Conservation (phyloP, 1,140 invertebrate species). For the Parapsyche elsis region DNA sequence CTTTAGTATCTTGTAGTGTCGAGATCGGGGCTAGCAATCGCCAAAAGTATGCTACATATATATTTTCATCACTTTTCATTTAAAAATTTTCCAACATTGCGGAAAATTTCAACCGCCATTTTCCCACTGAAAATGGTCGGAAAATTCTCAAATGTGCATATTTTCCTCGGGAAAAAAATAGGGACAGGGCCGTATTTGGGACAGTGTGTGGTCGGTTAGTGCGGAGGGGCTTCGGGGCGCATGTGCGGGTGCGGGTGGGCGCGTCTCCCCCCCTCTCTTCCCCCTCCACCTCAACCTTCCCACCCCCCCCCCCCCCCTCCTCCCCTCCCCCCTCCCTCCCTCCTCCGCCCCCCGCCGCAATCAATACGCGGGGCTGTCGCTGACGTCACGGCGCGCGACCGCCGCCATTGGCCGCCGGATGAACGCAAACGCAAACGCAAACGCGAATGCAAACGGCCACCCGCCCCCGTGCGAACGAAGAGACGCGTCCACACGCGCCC, state of each 20-base stretch:
- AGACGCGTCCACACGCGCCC: not conserved
- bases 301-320: not conserved
- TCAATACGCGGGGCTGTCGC: conserved; percentile 31
- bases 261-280: not conserved
- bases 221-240: not conserved
- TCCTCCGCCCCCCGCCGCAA: conserved; percentile 15
- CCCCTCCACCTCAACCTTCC: not conserved
- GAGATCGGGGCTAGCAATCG: no score
- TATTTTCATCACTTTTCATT: no score
- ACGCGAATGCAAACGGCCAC: not conserved
- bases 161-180: no score
- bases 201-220: not conserved
- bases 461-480: not conserved
- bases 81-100: no score
- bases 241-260: not conserved
- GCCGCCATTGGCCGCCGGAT: conserved; percentile 36
- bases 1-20: no score
- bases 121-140: no score
- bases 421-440: not conserved
- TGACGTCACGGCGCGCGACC: conserved; percentile 38
- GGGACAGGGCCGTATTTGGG: no score
- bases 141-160: no score
- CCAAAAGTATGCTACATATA: no score
- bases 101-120: no score
- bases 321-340: not conserved